Conservation (phyloP, 2,888 invertebrate genomes). For the Teleogryllus oceanicus region DNA sequence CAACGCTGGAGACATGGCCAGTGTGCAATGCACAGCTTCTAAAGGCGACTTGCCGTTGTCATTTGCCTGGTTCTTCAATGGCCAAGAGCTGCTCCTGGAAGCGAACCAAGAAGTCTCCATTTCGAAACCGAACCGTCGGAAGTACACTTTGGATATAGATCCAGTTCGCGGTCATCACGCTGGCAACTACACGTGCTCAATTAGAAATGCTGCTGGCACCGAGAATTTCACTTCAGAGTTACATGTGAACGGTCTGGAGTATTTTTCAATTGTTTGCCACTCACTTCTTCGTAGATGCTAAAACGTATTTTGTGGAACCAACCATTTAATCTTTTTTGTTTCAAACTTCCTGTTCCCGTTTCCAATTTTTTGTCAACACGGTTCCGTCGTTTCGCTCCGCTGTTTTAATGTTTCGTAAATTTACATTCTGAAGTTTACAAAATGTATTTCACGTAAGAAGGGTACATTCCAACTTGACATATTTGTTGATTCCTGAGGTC, state of each 20-base stretch:
- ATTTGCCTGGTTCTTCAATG: constrained; percentile 70
- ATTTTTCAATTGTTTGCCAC: no score
- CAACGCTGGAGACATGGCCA: constrained; percentile 72
- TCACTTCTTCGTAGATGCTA: no score
- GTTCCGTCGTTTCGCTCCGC: no score
- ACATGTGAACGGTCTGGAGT: constrained; percentile 30
- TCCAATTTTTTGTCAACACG: no score
- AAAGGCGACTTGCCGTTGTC: constrained; percentile 73
- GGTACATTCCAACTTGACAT: no score
- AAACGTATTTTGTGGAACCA: no score
- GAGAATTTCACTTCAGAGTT: constrained; percentile 28
- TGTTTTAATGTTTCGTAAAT: no score
- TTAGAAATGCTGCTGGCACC: constrained; percentile 56
- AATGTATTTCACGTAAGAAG: no score
- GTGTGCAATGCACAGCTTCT: constrained; percentile 66
- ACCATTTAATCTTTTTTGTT: no score
- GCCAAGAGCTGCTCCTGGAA: constrained; percentile 27
- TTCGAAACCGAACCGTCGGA: constrained; percentile 58
- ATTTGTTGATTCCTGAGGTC: no score
- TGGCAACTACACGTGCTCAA: constrained; percentile 64
- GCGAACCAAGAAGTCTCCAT: constrained; percentile 51
- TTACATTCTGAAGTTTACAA: no score
- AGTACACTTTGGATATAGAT: constrained; percentile 58
- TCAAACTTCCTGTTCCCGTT: no score
- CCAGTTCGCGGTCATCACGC: constrained; percentile 54